Percentiles rank a stretch among this genome's conserved stretches.
These are phyloP conservation scores for Chloebia gouldiae DNA, from an alignment of 2,113 vertebrate genomes.

Conservation along the genomic window DNA sequence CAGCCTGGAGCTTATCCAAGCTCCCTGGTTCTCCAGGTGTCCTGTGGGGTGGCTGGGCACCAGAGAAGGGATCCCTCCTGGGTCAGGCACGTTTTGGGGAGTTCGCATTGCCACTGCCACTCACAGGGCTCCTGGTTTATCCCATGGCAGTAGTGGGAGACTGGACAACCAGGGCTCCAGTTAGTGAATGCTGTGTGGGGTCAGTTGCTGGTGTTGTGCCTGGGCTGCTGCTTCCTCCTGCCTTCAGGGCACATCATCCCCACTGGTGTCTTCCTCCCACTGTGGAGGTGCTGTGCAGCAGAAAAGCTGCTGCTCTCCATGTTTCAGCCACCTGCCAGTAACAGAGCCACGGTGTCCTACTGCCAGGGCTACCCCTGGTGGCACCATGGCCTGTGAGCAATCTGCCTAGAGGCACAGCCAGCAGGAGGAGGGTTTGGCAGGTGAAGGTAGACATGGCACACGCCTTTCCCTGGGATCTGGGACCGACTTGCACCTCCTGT, in stretches of 20 bases:
- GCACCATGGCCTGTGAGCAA: fast-evolving
- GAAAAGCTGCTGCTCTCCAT: not conserved
- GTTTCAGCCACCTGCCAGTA: not conserved
- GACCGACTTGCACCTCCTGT: not conserved
- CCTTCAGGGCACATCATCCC: not conserved
- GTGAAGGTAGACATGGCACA: fast-evolving
- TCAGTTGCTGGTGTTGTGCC: not conserved
- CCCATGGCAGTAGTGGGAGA: not conserved
- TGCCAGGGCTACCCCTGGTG: not conserved
- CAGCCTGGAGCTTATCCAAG: not conserved
- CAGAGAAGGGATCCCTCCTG: not conserved
- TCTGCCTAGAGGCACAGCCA: fast-evolving
- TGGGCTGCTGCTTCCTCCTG: not conserved
- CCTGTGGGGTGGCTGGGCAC: not conserved
- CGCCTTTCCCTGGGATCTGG: not conserved
- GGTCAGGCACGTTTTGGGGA: fast-evolving
- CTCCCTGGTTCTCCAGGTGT: not conserved
- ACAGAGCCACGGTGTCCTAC: not conserved
- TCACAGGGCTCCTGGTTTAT: not conserved
- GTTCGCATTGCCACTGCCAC: fast-evolving
- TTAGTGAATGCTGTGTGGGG: not conserved
- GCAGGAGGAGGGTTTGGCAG: not conserved
- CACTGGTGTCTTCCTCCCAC: fast-evolving
- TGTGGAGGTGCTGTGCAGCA: not conserved
- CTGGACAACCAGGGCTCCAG: not conserved